Base-by-base conservation (phyloP, 2,888 invertebrate genomes). In the Smittia aterrima region DNA sequence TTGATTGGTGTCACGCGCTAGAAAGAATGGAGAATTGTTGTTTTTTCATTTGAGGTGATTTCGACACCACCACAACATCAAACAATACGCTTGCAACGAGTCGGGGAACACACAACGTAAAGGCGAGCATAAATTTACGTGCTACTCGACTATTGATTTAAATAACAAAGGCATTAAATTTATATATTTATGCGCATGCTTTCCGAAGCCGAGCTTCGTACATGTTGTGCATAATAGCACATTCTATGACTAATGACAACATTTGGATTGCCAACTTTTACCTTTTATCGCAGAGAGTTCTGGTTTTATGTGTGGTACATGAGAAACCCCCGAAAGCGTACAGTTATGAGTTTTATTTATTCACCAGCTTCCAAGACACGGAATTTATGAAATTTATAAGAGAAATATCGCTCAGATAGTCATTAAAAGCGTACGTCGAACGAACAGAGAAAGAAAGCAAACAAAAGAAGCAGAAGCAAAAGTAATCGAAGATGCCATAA, bases 161-260 rank as follows among this genome's bases (percentile, higher is more conserved):
- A 72, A 72, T 72, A 72, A 72, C 72, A 72, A 72, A 72, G 40
- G 72, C 62, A 72, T 62, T 72, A 72, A 72, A 70, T 68, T 68
- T 47, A 18, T 67, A 47, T 68, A 71, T 71, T 71, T 71, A 72
- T 72, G 72, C 72, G 72, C 72, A 72, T 72, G 72, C 58, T 62
- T 72, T 72, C 54, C 27, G 4, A 3, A 64, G n/a, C 13, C n/a
- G 64, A 64, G 20, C 20, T 4, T 20, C 20, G 64, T 70, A 70
- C 54, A 70, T 47, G 70, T 70, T 70, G 70, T 70, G 70, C 70
- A 70, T 70, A 70, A 70, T 70, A 41, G 70, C 58, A 58, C 27
- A 27, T 13, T 27, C 64, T 64, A 64, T 64, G 64, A 64, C 64
- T 64, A 64, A 64, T 64, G 64, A 64, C 64, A 25, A 64, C 27